phyloP scores from a whole-genome alignment of 2,888 invertebrate species.

The Hirtodrosophila trivittata region DNA sequence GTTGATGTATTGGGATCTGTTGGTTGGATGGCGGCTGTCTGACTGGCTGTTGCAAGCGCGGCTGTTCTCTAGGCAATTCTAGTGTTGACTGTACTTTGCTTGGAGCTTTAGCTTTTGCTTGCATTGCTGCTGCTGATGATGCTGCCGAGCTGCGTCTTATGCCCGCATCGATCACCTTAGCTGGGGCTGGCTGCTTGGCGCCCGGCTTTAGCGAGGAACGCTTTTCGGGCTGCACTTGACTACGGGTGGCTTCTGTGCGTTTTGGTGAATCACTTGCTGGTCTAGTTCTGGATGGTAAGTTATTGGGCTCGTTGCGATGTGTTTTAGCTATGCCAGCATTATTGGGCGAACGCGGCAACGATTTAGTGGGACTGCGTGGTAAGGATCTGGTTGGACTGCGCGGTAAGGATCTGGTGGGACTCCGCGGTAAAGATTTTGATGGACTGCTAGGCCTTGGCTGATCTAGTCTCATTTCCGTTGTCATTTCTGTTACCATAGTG shows the following conservation, averaged over 20 bases:
- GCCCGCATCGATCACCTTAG: slow-evolving; percentile 55
- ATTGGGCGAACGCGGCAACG: slow-evolving; percentile 30
- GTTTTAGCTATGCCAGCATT: slow-evolving; percentile 6
- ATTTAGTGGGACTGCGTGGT: slow-evolving; percentile 15
- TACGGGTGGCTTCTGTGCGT: neutral
- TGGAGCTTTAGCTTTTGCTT: neutral
- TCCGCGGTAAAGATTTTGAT: too few relatives aligned
- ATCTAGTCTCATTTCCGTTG: too few relatives aligned
- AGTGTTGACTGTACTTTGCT: neutral
- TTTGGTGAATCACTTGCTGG: slow-evolving; percentile 6
- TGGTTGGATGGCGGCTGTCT: slow-evolving; percentile 14
- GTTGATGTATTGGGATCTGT: slow-evolving; percentile 13
- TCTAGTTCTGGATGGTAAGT: neutral
- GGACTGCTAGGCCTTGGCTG: too few relatives aligned
- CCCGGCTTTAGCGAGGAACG: slow-evolving; percentile 14
- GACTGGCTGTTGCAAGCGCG: slow-evolving; percentile 3
- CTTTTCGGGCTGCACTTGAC: neutral
- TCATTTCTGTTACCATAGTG: neutral
- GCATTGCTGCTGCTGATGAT: neutral
- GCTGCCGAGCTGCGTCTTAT: slow-evolving; percentile 4
- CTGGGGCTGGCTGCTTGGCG: slow-evolving; percentile 12
- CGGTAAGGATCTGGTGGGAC: neutral
- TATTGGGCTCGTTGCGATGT: neutral
- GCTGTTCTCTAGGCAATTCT: neutral
- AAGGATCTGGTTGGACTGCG: neutral